Conservation (phyloP, 2,888 invertebrate genomes). For the Hoplodrina ambigua region DNA sequence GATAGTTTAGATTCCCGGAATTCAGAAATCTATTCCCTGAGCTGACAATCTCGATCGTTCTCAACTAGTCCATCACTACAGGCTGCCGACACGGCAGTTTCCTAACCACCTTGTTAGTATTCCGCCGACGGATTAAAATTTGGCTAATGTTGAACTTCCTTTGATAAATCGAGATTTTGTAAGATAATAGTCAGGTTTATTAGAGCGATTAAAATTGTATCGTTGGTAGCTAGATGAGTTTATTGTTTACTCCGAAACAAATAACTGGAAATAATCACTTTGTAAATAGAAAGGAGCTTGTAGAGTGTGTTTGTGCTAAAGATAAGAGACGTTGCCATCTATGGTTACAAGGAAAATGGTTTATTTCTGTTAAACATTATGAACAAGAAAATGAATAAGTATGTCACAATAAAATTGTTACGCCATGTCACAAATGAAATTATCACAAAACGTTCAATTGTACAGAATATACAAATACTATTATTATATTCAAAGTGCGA, state of each 20-base stretch:
- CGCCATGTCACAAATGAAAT: background rate
- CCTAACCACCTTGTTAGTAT: constrained; percentile 59
- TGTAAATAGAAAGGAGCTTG: background rate
- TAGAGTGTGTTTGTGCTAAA: background rate
- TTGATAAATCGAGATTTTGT: constrained; percentile 47
- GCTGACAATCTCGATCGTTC: background rate
- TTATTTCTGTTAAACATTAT: background rate
- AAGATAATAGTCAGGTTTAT: constrained; percentile 42
- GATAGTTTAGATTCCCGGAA: constrained; percentile 4
- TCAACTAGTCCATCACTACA: constrained; percentile 22
- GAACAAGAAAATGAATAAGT: too few species aligned
- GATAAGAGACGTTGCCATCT: too few species aligned
- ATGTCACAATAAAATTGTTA: background rate
- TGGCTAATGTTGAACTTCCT: constrained; percentile 56
- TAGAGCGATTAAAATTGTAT: constrained; percentile 34
- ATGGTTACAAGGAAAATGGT: background rate
- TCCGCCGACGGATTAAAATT: constrained; percentile 57
- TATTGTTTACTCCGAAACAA: constrained; percentile 11
- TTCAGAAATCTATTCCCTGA: background rate
- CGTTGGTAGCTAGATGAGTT: background rate
- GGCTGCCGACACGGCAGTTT: constrained; percentile 49
- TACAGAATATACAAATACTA: background rate
- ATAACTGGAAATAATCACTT: background rate
- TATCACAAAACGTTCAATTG: background rate
- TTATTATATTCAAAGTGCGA: background rate